Evolutionary conservation across 2,797 vertebrate genomes (phyloP), one percentile per base, ranked within the genome.

Genomic region (Poeciliopsis infans): DNA sequence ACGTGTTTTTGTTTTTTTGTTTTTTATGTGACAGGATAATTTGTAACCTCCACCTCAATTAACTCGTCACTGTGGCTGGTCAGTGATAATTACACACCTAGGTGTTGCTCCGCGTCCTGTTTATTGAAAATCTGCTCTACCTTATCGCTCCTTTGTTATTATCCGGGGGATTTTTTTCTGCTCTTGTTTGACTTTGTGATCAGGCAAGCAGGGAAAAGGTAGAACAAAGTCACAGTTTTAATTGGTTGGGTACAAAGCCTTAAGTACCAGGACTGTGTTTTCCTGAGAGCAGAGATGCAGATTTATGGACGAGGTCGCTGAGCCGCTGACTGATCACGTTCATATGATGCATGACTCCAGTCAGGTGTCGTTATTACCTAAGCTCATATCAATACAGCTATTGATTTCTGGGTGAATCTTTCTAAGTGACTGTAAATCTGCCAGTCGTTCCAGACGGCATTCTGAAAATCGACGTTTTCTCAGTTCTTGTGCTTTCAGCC

Each of bases 21-120:
- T 57, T n/a, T 83, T 75, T 64, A 86, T 31, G 88, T 92, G 82
- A 88, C 88, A 88, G 89, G 80, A 36, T 85, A 45, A 87, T 88
- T 72, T 91, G 76, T 92, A 88, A 91, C 86, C 81, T 92, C 83
- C 86, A 91, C 87, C 70, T 94, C 88, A 90, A 87, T 90, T 89
- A 92, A 74, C 85, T 89, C 74, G 66, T 79, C 70, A 53, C 49
- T 80, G 83, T 81, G 85, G 72, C 83, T 82, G 88, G 59, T 80
- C 84, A 83, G 84, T 76, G 78, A 39, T 92, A 86, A 93, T 92
- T 88, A 86, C 83, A 86, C 85, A 84, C 82, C 47, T 43, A 77
- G 69, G 75, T 80, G 49, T 72, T 31, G 66, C 81, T 84, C 82
- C 43, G 53, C 36, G 51, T 89, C 81, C 20, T 72, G 76, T 72